Base-by-base conservation (phyloP, 2,888 invertebrate species). In the Muscina levida region DNA sequence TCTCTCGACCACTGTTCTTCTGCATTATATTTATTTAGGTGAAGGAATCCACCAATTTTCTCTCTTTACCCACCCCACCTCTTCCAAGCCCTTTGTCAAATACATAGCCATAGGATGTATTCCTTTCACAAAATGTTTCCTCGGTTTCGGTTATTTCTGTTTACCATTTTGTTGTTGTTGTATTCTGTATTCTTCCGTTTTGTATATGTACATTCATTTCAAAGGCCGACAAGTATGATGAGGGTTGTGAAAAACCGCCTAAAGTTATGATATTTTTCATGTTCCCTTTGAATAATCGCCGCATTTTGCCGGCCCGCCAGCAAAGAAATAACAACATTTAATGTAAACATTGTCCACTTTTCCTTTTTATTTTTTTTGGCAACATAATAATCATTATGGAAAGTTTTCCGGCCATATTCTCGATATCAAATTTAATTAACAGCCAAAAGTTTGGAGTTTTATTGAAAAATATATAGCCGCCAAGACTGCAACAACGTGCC, bases 351-450 rank as follows among this genome's bases (percentile, higher is more conserved):
- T 46, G n/a, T n/a, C 48, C 48, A 48, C 10, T 31, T 31, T 31
- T 17, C 19, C n/a, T n/a, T n/a, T n/a, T n/a, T n/a, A n/a, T n/a
- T n/a, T n/a, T n/a, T 17, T 48, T 48, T 19, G 48, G 2, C 19
- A 17, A 6, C 15, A 17, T n/a, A 17, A 19, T 19, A 1, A 48
- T 5, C 48, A n/a, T 4, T 17, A 19, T 1, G 19, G 15, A 3
- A 46, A 46, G 46, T 46, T 46, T 46, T 19, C 19, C 10, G 48
- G 48, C 4, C 48, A 19, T 48, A 8, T 48, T 19, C 8, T 17
- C 2, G 19, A 48, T 17, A 48, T 44, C 4, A 19, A 48, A 48
- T 48, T 48, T 48, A 48, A 48, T 48, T 48, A 48, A 48, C 48
- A 44, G 11, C 1, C 2, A 17, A 48, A 48, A 48, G 19, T 48